Conservation (phyloP, 2,888 invertebrate species). For the Trissoscelio sp. region DNA sequence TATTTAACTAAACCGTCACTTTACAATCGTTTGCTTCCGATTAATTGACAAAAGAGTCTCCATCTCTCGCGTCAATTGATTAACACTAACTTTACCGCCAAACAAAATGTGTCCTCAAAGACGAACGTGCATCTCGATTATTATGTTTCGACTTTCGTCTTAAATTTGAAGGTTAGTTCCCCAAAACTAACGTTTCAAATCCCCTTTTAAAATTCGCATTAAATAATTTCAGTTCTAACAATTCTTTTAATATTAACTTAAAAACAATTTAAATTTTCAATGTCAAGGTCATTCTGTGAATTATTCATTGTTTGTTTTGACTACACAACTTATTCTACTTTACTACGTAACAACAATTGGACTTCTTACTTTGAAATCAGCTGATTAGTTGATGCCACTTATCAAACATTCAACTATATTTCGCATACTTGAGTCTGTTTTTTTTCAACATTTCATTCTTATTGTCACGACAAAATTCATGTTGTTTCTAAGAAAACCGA, state of each 20-base stretch:
- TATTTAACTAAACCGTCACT: constrained; percentile 33
- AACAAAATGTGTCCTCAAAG: constrained; percentile 13
- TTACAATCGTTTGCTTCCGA: constrained; percentile 1
- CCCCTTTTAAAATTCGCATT: too few relatives aligned
- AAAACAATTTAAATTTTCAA: too few relatives aligned
- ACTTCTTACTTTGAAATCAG: background rate
- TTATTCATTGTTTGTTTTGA: too few relatives aligned
- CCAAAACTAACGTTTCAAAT: too few relatives aligned
- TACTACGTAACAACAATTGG: background rate
- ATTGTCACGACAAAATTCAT: background rate
- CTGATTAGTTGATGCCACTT: background rate
- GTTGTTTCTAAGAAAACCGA: background rate
- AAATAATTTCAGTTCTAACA: too few relatives aligned
- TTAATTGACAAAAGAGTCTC: constrained; percentile 17
- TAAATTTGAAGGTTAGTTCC: too few relatives aligned
- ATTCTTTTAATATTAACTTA: too few relatives aligned
- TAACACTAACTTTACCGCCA: background rate
- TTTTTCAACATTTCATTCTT: background rate
- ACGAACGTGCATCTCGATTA: background rate
- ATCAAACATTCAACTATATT: background rate
- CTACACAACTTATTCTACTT: too few relatives aligned
- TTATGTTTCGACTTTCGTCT: background rate
- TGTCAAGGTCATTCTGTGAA: too few relatives aligned
- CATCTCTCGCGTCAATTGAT: background rate
- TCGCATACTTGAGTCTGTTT: too few relatives aligned